Conservation (phyloP, 2,888 invertebrate genomes). For the Lepidocyrtoides sp. region DNA sequence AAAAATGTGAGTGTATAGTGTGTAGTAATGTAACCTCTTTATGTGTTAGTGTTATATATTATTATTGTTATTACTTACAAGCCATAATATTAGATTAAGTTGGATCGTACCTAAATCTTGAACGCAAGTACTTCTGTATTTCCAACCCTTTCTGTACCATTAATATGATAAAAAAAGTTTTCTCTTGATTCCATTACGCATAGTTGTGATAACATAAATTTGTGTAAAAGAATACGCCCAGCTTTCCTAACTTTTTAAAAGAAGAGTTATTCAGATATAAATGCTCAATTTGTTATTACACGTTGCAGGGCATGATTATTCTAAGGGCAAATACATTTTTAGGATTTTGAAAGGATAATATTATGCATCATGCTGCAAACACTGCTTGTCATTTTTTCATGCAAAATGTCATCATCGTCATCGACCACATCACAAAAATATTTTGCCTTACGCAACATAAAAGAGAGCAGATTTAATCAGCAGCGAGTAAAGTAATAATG, state of each 20-base stretch:
- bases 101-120: not conserved
- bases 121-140: not conserved
- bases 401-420: slow-evolving; percentile 6
- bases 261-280: not conserved
- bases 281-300: not conserved
- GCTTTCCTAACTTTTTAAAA: slow-evolving; percentile 2
- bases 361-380: not conserved
- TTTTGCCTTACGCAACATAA: not conserved
- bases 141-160: not conserved
- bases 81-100: not conserved
- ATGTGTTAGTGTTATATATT: too few species aligned
- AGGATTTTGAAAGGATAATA: not conserved
- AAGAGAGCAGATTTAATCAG: not conserved
- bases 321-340: not conserved
- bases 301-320: not conserved
- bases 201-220: not conserved
- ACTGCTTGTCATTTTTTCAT: not conserved
- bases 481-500: too few species aligned
- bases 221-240: slow-evolving; percentile 8
- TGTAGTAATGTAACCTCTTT: slow-evolving; percentile 32
- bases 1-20: not conserved
- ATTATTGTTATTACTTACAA: too few species aligned
- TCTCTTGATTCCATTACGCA: not conserved
- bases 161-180: not conserved
- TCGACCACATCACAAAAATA: not conserved